Evolutionary conservation across 1,140 invertebrate species (phyloP).

Genomic region (Ganaspis sp.): DNA sequence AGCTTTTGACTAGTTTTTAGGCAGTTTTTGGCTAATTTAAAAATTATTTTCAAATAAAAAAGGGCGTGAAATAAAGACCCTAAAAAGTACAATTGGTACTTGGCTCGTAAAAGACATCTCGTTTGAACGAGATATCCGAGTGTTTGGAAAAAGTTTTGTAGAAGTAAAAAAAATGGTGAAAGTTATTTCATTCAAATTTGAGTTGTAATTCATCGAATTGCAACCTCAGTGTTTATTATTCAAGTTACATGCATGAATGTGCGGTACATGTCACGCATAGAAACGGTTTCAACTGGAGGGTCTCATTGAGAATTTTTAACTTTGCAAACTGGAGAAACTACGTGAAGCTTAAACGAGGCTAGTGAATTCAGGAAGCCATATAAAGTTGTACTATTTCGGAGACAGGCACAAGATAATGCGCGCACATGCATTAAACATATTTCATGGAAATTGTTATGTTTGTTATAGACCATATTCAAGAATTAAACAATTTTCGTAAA

Average conservation of each 20-base stretch:
- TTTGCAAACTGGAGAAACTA: not conserved
- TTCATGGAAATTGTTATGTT: not conserved
- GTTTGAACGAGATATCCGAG: too few relatives aligned
- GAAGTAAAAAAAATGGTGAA: not conserved
- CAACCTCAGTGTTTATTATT: conserved; percentile 16
- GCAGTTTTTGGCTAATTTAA: too few relatives aligned
- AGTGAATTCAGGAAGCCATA: conserved; percentile 17
- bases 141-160: not conserved
- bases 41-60: too few relatives aligned
- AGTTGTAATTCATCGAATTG: not conserved
- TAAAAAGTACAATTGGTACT: too few relatives aligned
- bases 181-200: not conserved
- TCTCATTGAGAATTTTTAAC: conserved; percentile 6
- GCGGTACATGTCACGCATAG: not conserved
- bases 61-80: too few relatives aligned
- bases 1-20: too few relatives aligned
- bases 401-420: conserved; percentile 3
- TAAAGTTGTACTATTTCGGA: not conserved
- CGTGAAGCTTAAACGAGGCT: not conserved
- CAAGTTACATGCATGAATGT: conserved; percentile 25
- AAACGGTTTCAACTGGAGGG: not conserved
- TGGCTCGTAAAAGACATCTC: too few relatives aligned
- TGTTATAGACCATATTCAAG: too few relatives aligned
- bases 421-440: not conserved
- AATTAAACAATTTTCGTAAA: too few relatives aligned